Evolutionary conservation across 2,797 vertebrate genomes (phyloP).

Genomic region (Cuniculus paca): DNA sequence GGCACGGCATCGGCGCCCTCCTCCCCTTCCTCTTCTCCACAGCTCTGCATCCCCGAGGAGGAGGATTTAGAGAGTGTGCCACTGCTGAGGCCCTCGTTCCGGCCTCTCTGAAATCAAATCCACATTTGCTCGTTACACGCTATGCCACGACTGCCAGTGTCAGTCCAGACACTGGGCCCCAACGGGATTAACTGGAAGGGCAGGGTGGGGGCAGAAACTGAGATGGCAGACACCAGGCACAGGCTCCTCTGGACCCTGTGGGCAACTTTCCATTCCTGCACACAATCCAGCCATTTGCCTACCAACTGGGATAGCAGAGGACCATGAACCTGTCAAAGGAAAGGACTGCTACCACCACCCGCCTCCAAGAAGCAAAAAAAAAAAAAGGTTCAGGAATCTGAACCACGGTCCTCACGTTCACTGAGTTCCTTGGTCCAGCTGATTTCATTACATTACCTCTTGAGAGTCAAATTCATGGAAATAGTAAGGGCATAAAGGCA

Average conservation of each 20-base stretch:
- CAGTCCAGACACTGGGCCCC: background rate
- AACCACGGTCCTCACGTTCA: background rate
- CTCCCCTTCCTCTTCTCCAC: constrained; percentile 98
- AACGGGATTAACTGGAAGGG: background rate
- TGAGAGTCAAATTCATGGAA: background rate
- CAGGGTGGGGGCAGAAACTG: background rate
- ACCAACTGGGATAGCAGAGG: background rate
- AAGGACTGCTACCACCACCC: background rate
- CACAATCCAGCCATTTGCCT: background rate
- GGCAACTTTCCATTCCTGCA: background rate
- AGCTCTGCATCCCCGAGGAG: constrained; percentile 99
- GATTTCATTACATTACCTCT: background rate
- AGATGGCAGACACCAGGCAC: background rate
- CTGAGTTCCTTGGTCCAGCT: background rate
- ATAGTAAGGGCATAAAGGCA: background rate
- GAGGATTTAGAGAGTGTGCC: constrained; percentile 99
- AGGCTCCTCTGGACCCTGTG: accelerated
- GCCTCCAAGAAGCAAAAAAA: background rate
- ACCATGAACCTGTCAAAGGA: background rate
- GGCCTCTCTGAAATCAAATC: constrained; percentile 92
- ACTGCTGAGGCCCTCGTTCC: constrained; percentile 98
- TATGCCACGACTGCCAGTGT: accelerated
- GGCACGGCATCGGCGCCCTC: constrained; percentile 97
- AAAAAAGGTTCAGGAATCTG: background rate
- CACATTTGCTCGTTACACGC: background rate